Percentiles rank a stretch among this genome's conserved stretches.
Evolutionary conservation across 2,797 vertebrate genomes (phyloP).

Genomic region (Morus bassanus): DNA sequence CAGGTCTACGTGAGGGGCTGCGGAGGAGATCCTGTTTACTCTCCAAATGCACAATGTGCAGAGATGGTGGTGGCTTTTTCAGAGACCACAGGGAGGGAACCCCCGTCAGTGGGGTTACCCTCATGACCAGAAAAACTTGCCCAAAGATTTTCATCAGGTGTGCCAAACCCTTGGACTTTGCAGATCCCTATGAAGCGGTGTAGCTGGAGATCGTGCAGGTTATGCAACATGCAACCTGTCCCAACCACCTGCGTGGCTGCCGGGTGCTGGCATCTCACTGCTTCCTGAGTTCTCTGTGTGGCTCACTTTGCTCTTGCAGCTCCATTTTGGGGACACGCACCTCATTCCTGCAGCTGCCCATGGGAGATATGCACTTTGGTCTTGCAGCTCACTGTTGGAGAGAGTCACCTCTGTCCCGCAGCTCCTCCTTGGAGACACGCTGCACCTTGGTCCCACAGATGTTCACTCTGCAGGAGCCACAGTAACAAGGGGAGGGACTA

Average conservation of each 20-base stretch:
- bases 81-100: neutral
- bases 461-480: neutral
- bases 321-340: neutral
- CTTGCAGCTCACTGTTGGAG: neutral
- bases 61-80: neutral
- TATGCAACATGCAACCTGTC: neutral
- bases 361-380: neutral
- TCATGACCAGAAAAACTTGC: neutral
- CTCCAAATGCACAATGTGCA: neutral
- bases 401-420: neutral
- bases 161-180: neutral
- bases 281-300: neutral
- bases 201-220: neutral
- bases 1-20: neutral
- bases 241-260: neutral
- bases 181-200: neutral
- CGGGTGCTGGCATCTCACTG: neutral
- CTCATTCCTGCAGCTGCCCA: neutral
- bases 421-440: rapidly evolving
- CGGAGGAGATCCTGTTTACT: neutral
- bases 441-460: neutral
- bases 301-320: neutral
- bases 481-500: neutral
- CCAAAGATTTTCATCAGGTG: neutral
- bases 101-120: neutral